Evolutionary conservation across 1,140 invertebrate genomes (phyloP).

Genomic region (Drosophila sp.): DNA sequence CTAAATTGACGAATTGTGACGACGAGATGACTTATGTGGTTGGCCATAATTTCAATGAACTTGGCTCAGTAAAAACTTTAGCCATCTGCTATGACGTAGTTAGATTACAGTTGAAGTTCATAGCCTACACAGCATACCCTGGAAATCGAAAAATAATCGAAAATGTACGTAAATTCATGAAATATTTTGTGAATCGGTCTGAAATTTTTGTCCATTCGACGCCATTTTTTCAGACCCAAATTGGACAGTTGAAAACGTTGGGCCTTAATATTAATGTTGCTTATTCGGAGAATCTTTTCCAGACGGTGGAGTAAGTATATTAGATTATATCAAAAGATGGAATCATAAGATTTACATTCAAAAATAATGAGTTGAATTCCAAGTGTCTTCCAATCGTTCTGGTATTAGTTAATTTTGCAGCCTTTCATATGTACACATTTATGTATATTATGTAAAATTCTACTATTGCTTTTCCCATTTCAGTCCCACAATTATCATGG

Average conservation of each 20-base stretch:
- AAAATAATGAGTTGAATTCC: too few species aligned
- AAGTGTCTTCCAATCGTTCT: too few species aligned
- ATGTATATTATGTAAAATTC: too few species aligned
- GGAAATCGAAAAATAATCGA: conserved; percentile 18
- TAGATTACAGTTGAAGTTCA: conserved; percentile 31
- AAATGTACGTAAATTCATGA: conserved; percentile 1
- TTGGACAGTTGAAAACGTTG: not conserved
- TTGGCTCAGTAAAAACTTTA: conserved; percentile 20
- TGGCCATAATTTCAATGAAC: conserved; percentile 2
- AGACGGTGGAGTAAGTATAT: not conserved
- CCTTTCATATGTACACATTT: too few species aligned
- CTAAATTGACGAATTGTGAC: conserved; percentile 25
- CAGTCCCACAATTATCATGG: not conserved
- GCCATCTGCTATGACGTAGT: conserved; percentile 48
- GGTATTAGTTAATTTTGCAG: too few species aligned
- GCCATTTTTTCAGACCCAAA: not conserved
- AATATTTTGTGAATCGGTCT: not conserved
- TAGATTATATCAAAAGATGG: not conserved
- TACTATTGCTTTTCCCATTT: too few species aligned
- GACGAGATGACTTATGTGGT: conserved; percentile 45
- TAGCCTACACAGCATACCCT: conserved; percentile 40
- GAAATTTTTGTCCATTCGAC: not conserved
- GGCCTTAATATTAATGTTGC: not conserved
- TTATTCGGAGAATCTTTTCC: not conserved
- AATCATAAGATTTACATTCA: not conserved